phyloP scores from a whole-genome alignment of 2,113 vertebrate species.

The Corythoichthys intestinalis region DNA sequence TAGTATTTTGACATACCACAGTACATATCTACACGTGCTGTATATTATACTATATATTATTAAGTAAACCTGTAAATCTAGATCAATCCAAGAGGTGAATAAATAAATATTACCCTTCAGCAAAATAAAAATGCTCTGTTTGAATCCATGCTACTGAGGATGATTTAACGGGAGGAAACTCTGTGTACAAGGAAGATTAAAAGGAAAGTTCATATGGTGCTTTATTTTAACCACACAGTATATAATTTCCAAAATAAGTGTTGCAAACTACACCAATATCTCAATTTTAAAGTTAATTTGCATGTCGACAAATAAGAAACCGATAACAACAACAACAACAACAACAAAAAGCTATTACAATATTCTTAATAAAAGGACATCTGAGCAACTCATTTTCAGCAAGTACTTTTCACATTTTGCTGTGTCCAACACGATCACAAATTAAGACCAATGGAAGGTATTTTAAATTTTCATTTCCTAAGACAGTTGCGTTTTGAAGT shows the following conservation, averaged over 20 bases:
- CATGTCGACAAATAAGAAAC: background rate
- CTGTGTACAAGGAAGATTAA: background rate
- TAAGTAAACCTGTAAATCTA: background rate
- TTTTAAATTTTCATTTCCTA: background rate
- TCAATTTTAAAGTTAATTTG: background rate
- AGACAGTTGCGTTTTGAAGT: background rate
- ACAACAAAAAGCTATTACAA: background rate
- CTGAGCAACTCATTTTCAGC: background rate
- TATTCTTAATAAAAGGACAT: background rate
- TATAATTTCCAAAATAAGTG: background rate
- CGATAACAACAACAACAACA: background rate
- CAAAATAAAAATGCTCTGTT: background rate
- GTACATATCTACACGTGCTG: background rate
- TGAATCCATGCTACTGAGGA: background rate
- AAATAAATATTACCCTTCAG: background rate
- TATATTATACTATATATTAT: background rate
- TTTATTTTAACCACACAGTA: background rate
- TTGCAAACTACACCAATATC: background rate
- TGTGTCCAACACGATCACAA: background rate
- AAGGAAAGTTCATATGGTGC: background rate
- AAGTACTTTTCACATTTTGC: background rate
- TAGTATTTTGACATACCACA: background rate
- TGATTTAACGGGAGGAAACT: background rate
- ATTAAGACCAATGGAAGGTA: background rate
- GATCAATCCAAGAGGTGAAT: background rate